Evolutionary conservation across 2,888 invertebrate genomes (phyloP).

Genomic region (Stenotaenia linearis): DNA sequence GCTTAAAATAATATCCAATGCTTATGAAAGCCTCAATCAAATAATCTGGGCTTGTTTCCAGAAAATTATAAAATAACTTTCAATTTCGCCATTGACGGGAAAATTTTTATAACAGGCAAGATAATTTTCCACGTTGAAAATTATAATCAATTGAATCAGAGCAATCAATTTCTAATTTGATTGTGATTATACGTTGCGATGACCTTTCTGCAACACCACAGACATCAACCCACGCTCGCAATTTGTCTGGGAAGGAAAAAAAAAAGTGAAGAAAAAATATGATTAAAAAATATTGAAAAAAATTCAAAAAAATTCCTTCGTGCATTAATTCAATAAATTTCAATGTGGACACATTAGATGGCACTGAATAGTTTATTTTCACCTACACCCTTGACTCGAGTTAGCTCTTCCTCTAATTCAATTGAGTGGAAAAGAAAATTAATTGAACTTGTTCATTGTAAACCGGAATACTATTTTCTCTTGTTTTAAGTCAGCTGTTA

Average conservation of each 20-base stretch:
- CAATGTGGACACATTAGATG: background rate
- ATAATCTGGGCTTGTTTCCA: no score
- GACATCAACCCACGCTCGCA: background rate
- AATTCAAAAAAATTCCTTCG: background rate
- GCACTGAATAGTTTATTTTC: background rate
- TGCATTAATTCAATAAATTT: background rate
- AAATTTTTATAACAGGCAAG: background rate
- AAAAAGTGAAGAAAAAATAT: background rate
- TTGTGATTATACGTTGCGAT: background rate
- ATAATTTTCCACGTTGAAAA: background rate
- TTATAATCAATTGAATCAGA: background rate
- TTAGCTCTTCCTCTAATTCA: background rate
- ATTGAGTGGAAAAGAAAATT: background rate
- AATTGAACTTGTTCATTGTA: background rate
- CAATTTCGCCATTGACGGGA: no score
- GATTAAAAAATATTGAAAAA: background rate
- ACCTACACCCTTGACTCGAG: background rate
- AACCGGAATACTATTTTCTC: no score
- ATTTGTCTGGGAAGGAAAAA: background rate
- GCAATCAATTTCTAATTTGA: background rate
- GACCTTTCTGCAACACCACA: background rate
- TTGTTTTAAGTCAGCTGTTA: background rate
- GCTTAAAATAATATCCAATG: no score
- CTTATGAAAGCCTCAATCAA: no score
- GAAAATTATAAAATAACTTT: no score